A percentile compares a stretch with the other conserved stretches of the same genome.
These are phyloP conservation scores for Microplitis manilae DNA, from an alignment of 2,888 invertebrate genomes.

Conservation along the genomic window DNA sequence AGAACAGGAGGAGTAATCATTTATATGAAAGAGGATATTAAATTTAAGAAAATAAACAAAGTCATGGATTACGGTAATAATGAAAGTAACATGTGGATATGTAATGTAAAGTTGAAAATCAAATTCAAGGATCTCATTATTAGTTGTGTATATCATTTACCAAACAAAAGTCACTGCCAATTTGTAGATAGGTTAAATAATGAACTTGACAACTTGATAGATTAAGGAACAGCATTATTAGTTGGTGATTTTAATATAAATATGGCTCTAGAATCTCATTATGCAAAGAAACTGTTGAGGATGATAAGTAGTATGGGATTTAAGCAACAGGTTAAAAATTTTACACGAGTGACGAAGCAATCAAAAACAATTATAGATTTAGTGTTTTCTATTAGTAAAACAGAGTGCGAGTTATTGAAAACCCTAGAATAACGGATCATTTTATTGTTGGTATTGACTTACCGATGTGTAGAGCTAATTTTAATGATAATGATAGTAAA, in stretches of 20 bases:
- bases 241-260: conserved; percentile 24
- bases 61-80: not conserved
- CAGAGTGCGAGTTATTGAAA: not conserved
- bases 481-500: no score
- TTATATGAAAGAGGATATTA: not conserved
- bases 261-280: not conserved
- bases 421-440: not conserved
- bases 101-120: not conserved
- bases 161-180: conserved; percentile 11
- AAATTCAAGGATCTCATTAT: not conserved
- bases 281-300: not conserved
- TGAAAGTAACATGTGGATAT: not conserved
- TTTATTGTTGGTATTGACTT: no score
- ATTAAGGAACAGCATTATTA: not conserved
- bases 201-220: conserved; percentile 8
- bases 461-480: no score
- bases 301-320: no score
- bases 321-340: not conserved
- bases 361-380: conserved; percentile 3
- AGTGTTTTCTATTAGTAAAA: not conserved
- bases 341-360: not conserved
- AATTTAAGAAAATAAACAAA: not conserved
- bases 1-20: conserved; percentile 29
- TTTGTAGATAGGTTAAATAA: conserved; percentile 11
- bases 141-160: conserved; percentile 22